phyloP scores from a whole-genome alignment of 2,113 vertebrate genomes.

The Hemichromis elongatus region DNA sequence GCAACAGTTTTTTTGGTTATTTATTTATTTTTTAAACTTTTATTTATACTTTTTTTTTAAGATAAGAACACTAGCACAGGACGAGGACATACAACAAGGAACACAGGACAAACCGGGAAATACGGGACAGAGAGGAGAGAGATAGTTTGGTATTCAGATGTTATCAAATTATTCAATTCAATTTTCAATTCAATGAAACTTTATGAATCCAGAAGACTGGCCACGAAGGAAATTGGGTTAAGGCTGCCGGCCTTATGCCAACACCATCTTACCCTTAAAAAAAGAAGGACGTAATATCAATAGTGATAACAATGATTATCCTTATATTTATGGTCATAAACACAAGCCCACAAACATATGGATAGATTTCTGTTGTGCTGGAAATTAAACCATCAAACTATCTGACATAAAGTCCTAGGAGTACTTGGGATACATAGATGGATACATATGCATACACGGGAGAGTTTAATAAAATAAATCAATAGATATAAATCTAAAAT shows the following conservation, averaged over 20 bases:
- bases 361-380: neutral
- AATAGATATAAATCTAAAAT: neutral
- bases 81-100: neutral
- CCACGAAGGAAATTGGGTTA: too few species aligned
- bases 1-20: neutral
- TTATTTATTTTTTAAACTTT: neutral
- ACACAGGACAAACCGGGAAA: neutral
- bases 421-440: neutral
- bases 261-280: too few species aligned
- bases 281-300: neutral
- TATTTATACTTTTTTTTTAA: neutral
- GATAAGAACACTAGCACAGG: neutral
- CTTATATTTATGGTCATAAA: neutral
- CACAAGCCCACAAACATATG: neutral
- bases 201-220: too few species aligned
- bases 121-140: neutral
- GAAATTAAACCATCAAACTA: neutral
- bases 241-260: too few species aligned
- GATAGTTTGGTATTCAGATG: neutral
- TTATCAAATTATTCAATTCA: too few species aligned
- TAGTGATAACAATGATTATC: neutral
- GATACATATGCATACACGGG: neutral
- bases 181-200: too few species aligned
- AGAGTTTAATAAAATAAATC: too few species aligned
- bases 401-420: neutral